phyloP scores from a whole-genome alignment of 2,113 vertebrate genomes.

The Fukomys damarensis region DNA sequence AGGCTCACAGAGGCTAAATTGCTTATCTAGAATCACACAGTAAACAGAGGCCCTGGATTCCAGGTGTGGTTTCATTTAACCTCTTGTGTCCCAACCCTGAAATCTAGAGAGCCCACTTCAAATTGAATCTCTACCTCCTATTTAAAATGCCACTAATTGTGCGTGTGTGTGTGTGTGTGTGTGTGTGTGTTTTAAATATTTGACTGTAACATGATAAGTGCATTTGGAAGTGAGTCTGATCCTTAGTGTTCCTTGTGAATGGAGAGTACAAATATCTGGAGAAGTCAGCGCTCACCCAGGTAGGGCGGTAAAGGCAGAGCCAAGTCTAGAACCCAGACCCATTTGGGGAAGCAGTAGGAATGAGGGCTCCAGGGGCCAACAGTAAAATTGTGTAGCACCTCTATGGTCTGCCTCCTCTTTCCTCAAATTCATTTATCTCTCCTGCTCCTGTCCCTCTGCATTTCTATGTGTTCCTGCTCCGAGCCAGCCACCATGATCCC shows the following conservation, averaged over 20 bases:
- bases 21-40: not conserved
- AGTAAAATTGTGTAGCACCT: not conserved
- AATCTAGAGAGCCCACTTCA: not conserved
- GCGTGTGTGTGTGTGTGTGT: no score
- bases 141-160: not conserved
- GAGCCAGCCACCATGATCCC: slow-evolving; percentile 50
- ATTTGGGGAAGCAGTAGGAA: not conserved
- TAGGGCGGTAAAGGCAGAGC: not conserved
- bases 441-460: not conserved
- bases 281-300: not conserved
- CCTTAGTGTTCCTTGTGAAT: slow-evolving; percentile 11
- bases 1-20: slow-evolving; percentile 13
- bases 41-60: not conserved
- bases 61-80: not conserved
- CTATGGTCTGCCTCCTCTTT: not conserved
- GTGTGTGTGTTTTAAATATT: not conserved
- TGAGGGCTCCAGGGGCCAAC: not conserved
- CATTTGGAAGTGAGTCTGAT: not conserved
- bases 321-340: not conserved
- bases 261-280: not conserved
- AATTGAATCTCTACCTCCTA: not conserved
- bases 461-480: not conserved
- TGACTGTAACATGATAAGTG: not conserved
- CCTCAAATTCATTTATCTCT: not conserved
- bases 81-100: not conserved